phyloP scores from a whole-genome alignment of 2,888 invertebrate species.

The Monochamus alternatus region DNA sequence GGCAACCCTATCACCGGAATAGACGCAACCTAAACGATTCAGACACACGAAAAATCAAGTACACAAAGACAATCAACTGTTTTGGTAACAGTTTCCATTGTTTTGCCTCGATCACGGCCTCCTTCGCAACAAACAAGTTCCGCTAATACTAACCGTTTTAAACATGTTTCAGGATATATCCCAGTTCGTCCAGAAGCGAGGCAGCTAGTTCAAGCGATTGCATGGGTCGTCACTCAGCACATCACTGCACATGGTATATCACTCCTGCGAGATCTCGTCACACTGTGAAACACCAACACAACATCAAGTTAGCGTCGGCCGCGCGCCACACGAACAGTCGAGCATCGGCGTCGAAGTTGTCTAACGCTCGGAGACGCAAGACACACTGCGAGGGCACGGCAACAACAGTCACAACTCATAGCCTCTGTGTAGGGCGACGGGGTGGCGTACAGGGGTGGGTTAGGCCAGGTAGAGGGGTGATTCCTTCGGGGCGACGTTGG shows the following conservation, averaged over 20 bases:
- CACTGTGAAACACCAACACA: slow-evolving; percentile 31
- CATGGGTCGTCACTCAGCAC: slow-evolving; percentile 9
- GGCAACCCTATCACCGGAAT: too few relatives aligned
- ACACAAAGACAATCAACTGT: too few relatives aligned
- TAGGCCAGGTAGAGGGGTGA: background rate
- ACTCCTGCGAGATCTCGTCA: slow-evolving; percentile 14
- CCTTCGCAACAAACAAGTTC: background rate
- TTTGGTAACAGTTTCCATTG: too few relatives aligned
- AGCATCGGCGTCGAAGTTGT: slow-evolving; percentile 18
- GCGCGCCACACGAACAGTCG: slow-evolving; percentile 6
- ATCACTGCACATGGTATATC: slow-evolving; percentile 20
- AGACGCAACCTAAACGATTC: too few relatives aligned
- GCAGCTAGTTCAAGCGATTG: slow-evolving; percentile 4
- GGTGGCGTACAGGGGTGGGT: slow-evolving; percentile 45
- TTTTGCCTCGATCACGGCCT: background rate
- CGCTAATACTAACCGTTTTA: slow-evolving; percentile 32
- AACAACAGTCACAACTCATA: slow-evolving; percentile 45
- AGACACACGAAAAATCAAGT: too few relatives aligned
- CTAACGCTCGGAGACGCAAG: slow-evolving; percentile 24
- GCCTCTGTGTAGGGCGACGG: slow-evolving; percentile 34
- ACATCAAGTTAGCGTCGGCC: slow-evolving; percentile 21
- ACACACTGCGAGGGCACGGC: slow-evolving; percentile 34
- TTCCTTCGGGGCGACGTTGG: background rate
- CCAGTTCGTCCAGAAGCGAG: slow-evolving; percentile 9
- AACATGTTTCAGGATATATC: slow-evolving; percentile 23